Base-by-base conservation (phyloP, 2,888 invertebrate genomes). In the Scotopteryx bipunctaria region DNA sequence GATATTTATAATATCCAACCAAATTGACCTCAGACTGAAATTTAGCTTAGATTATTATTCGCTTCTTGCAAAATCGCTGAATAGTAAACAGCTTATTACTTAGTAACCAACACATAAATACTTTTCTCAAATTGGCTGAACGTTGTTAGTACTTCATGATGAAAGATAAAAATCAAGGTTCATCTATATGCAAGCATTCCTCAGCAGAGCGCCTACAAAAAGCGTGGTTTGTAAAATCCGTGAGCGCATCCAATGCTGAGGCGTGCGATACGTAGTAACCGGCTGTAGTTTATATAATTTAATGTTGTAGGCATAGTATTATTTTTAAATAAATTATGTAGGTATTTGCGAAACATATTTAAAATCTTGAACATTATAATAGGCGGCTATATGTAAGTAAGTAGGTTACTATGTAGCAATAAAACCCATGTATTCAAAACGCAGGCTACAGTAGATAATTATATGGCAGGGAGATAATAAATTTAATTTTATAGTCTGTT, bases 381-480 rank as follows among this genome's bases (percentile, higher is more conserved):
- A n/a, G n/a, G n/a, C n/a, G n/a, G n/a, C n/a, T n/a, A n/a, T n/a
- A n/a, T n/a, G n/a, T n/a, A n/a, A n/a, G n/a, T n/a, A n/a, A n/a
- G n/a, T 11, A 27, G 27, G 27, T 17, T 33, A 32, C 19, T 44
- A 23, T 46, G 38, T 32, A 11, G 46, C 23, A 40, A 38, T 25
- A 5, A 15, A 32, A 23, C 31, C 31, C 38, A 17, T 17, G 15
- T 46, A 31, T 46, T 38, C 38, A 32, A 44, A 46, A 23, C 37
- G 21, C 31, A 23, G 27, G 2, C 27, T 35, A n/a, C 6, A 29
- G 14, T 46, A n/a, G n/a, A n/a, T n/a, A 38, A 46, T 46, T 46
- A 46, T 38, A 38, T 31, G 8, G 23, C 16, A 29, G 8, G 16
- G 33, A 31, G 46, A 46, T 38, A 16, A 27, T 37, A 37, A 45